Percentiles rank a stretch among this genome's conserved stretches.
These are phyloP conservation scores for Amitus sp. DNA, from an alignment of 2,888 invertebrate genomes.

Conservation along the genomic window DNA sequence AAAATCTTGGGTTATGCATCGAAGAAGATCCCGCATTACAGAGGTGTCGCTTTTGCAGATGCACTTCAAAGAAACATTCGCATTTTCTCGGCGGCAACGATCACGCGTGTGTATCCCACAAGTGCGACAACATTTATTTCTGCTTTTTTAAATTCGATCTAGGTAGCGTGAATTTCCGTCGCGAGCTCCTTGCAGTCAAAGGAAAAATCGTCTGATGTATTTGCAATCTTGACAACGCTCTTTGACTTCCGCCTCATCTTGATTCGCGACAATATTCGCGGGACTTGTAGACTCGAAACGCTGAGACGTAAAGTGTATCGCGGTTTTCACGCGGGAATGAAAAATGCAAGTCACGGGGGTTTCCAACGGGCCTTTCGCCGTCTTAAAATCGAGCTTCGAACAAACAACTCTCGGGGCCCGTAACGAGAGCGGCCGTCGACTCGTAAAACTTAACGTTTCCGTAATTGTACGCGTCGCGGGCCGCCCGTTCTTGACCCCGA, in stretches of 20 bases:
- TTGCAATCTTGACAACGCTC: conserved; percentile 6
- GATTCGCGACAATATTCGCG: too few relatives aligned
- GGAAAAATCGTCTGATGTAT: background rate
- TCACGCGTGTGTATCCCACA: conserved; percentile 5
- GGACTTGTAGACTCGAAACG: too few relatives aligned
- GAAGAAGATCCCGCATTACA: conserved; percentile 11
- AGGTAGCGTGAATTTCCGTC: background rate
- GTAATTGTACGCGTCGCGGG: conserved; percentile 1
- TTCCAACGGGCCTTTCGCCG: background rate
- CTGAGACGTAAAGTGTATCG: too few relatives aligned
- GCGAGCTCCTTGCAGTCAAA: too few relatives aligned
- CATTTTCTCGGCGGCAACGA: conserved; percentile 16
- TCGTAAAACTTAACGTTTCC: conserved; percentile 1
- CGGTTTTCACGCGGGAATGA: background rate
- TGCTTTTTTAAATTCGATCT: conserved; percentile 29
- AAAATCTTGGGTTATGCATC: conserved; percentile 20
- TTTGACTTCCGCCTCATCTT: too few relatives aligned
- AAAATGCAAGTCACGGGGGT: background rate
- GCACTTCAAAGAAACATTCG: conserved; percentile 28
- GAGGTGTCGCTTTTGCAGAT: conserved; percentile 2
- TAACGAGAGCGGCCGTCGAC: conserved; percentile 6
- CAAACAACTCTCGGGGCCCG: too few relatives aligned
- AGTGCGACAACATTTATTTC: conserved; percentile 30
- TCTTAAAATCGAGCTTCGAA: too few relatives aligned
- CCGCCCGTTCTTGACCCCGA: background rate